Evolutionary conservation across 2,888 invertebrate species (phyloP).

Genomic region (Cistogaster globosa): DNA sequence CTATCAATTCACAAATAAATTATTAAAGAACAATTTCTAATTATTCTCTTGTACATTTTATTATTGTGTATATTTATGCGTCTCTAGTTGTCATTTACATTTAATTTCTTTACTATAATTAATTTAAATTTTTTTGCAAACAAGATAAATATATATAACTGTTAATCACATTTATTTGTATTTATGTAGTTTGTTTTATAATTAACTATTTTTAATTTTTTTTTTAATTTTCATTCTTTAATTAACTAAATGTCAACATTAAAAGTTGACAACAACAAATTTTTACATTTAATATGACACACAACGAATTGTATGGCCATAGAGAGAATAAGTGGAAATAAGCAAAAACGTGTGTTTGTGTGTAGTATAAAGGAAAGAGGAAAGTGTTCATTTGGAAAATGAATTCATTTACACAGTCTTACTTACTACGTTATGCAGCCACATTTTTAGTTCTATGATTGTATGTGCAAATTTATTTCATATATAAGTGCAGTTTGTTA

Average conservation of each 20-base stretch:
- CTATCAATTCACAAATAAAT: no score
- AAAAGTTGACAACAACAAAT: constrained; percentile 68
- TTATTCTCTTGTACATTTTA: no score
- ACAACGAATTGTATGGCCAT: constrained; percentile 22
- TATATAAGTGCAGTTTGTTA: background rate
- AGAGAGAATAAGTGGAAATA: constrained; percentile 8
- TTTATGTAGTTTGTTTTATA: constrained; percentile 46
- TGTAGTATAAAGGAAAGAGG: constrained; percentile 18
- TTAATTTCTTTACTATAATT: background rate
- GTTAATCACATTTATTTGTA: constrained; percentile 14
- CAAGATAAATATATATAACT: background rate
- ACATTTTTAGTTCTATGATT: background rate
- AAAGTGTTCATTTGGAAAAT: constrained; percentile 68
- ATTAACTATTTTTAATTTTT: constrained; percentile 48
- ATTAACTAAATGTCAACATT: constrained; percentile 71
- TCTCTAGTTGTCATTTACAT: background rate
- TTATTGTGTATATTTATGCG: no score
- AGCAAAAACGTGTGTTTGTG: background rate
- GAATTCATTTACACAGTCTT: constrained; percentile 44
- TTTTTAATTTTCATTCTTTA: constrained; percentile 63
- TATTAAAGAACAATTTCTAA: no score
- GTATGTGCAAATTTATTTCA: background rate
- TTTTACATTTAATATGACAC: constrained; percentile 63
- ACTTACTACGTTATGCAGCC: background rate
- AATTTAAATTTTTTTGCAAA: background rate